These are phyloP conservation scores for Lydus trimaculatus DNA, from an alignment of 2,888 invertebrate genomes.

Conservation along the genomic window DNA sequence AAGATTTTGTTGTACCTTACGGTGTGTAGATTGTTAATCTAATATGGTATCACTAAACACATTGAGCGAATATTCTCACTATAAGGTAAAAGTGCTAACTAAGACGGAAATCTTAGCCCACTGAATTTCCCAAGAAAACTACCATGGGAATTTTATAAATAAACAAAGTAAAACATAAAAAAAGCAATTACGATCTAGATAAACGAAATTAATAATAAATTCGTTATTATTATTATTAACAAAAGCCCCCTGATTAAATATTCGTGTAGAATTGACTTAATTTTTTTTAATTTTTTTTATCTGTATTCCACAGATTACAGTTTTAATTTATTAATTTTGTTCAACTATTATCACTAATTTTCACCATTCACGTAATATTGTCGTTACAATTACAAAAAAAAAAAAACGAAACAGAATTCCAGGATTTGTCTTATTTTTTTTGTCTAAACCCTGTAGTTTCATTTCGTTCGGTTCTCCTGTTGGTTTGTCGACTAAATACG, in stretches of 20 bases:
- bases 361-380: conserved; percentile 27
- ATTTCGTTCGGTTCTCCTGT: not conserved
- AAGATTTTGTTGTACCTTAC: conserved; percentile 5
- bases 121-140: conserved; percentile 15
- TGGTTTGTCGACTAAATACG: conserved; percentile 64
- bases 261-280: conserved; percentile 51
- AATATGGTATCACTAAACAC: conserved; percentile 43
- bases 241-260: conserved; percentile 46
- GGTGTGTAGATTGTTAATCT: too few species aligned
- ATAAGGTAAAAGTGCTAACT: conserved; percentile 44
- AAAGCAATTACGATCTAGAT: not conserved
- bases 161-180: not conserved
- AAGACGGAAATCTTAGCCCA: conserved; percentile 44
- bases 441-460: not conserved
- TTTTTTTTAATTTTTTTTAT: conserved; percentile 31
- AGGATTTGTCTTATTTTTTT: conserved; percentile 18
- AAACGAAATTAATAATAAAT: conserved; percentile 30
- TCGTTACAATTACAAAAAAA: conserved; percentile 29
- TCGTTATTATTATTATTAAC: conserved; percentile 24
- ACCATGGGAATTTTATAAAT: not conserved
- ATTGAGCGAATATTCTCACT: conserved; percentile 53
- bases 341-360: conserved; percentile 9
- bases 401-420: conserved; percentile 12
- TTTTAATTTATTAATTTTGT: conserved; percentile 16
- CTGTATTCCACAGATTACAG: conserved; percentile 17